A percentile compares a stretch with the other conserved stretches of the same genome.
Conservation (phyloP, 23 tunicate species). For the Trididemnum clinides region DNA sequence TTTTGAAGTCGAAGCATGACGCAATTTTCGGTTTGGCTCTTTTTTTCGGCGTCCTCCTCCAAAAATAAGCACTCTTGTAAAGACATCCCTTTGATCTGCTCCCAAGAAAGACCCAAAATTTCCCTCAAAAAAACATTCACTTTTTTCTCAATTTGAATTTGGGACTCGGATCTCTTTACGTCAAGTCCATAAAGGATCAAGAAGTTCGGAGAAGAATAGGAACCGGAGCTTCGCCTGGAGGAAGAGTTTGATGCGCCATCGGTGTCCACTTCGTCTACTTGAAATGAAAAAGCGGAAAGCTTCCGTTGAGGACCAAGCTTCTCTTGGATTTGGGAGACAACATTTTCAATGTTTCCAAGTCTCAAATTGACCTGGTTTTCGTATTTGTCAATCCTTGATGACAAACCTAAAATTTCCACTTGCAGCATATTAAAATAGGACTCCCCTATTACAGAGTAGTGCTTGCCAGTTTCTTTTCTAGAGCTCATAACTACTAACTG, state of each 20-base stretch:
- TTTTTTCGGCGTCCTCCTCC: not conserved
- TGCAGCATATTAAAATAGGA: conserved; percentile 19
- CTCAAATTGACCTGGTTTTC: conserved; percentile 33
- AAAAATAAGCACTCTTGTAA: conserved; percentile 3
- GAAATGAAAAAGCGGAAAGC: not conserved
- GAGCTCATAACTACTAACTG: no score
- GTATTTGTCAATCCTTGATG: conserved; percentile 9
- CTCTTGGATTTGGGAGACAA: conserved; percentile 39
- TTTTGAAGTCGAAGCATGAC: not conserved
- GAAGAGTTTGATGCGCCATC: not conserved
- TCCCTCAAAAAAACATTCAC: conserved; percentile 47
- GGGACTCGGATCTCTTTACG: not conserved
- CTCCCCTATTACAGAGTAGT: not conserved
- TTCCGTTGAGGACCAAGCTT: not conserved
- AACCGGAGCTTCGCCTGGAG: not conserved
- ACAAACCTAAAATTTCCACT: conserved; percentile 31
- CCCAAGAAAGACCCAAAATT: conserved; percentile 55
- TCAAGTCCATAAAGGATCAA: conserved; percentile 3
- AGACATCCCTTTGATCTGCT: conserved; percentile 40
- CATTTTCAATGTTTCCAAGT: conserved; percentile 51
- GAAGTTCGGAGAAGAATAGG: not conserved
- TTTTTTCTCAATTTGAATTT: conserved; percentile 4
- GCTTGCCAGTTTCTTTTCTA: no score
- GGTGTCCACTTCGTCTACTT: not conserved
- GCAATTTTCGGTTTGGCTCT: not conserved